Evolutionary conservation across 2,113 vertebrate genomes (phyloP), one percentile per base, ranked within the genome.

Genomic region (Fulmarus glacialis): DNA sequence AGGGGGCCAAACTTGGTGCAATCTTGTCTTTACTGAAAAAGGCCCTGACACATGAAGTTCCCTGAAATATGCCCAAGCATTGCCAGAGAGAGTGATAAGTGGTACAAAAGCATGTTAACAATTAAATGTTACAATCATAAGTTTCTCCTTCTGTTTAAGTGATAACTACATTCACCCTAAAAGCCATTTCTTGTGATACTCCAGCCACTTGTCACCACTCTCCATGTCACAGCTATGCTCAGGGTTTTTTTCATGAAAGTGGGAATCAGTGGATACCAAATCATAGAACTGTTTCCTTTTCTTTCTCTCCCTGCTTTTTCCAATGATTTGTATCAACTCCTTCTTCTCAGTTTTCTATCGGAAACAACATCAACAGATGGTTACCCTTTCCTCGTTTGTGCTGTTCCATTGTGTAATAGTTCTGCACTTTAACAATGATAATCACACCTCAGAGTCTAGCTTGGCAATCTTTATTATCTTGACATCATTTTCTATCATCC

Each of bases 151-250:
- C 32, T 59, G 6, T 9, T 59, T 86, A 82, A 60, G 12, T 27
- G 12, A 23, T 43, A 85, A 34, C 15, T 34, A 5, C 14, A 34
- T 13, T 56, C 19, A 36, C 18, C 6, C 38, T 30, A 72, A 82
- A 82, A 48, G 11, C 15, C 8, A 42, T 42, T 87, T 26, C 38
- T 62, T 75, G 26, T n/a, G 24, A 7, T 55, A 38, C 24, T 50
- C 47, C 29, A 75, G 23, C 4, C 38, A 29, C 58, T 36, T 63
- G 15, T 55, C 15, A 36, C 32, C 21, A 24, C 4, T n/a, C 7
- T 59, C 15, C 15, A 9, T 10, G 60, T 22, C 43, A 86, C 17
- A 72, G 24, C 24, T 63, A n/a, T 0, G 0, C 10, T 74, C 74
- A 50, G 63, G 6, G 2, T 3, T 60, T 87, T 67, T 36, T 55